Conservation (phyloP, 1,140 invertebrate genomes). For the Sinonovacula constricta region DNA sequence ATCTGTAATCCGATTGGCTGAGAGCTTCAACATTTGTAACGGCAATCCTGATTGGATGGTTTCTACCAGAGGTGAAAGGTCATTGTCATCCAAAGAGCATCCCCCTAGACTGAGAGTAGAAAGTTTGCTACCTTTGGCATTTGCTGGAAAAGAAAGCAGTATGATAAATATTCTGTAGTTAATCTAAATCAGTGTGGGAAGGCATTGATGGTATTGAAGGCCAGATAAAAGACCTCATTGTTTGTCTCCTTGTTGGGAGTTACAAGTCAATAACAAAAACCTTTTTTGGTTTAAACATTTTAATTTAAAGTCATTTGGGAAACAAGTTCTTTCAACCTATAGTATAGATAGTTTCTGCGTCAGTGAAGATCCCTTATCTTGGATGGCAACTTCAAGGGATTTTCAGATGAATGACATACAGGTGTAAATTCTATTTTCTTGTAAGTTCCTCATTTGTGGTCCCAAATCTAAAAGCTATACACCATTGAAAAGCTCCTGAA, state of each 20-base stretch:
- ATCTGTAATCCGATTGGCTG: constrained; percentile 70
- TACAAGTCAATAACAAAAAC: too few relatives aligned
- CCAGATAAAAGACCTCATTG: background rate
- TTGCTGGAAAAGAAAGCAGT: constrained; percentile 42
- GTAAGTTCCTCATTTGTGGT: too few relatives aligned
- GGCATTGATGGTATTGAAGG: background rate
- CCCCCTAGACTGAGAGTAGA: constrained; percentile 65
- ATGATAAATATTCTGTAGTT: background rate
- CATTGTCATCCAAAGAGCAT: constrained; percentile 65
- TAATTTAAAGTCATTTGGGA: too few relatives aligned
- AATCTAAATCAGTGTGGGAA: background rate
- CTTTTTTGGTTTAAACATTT: too few relatives aligned
- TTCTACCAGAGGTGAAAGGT: constrained; percentile 60
- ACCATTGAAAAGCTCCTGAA: too few relatives aligned
- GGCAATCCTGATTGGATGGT: constrained; percentile 61
- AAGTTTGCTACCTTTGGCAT: constrained; percentile 48
- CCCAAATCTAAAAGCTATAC: too few relatives aligned
- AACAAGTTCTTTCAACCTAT: too few relatives aligned
- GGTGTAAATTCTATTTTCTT: too few relatives aligned
- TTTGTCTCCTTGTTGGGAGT: background rate
- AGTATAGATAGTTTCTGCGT: too few relatives aligned
- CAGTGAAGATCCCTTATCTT: too few relatives aligned
- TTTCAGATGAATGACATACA: too few relatives aligned
- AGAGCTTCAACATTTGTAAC: constrained; percentile 70
- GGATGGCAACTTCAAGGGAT: too few relatives aligned